A percentile compares a stretch with the other conserved stretches of the same genome.
phyloP scores from a whole-genome alignment of 1,140 invertebrate species.

The Nephotettix cincticeps region DNA sequence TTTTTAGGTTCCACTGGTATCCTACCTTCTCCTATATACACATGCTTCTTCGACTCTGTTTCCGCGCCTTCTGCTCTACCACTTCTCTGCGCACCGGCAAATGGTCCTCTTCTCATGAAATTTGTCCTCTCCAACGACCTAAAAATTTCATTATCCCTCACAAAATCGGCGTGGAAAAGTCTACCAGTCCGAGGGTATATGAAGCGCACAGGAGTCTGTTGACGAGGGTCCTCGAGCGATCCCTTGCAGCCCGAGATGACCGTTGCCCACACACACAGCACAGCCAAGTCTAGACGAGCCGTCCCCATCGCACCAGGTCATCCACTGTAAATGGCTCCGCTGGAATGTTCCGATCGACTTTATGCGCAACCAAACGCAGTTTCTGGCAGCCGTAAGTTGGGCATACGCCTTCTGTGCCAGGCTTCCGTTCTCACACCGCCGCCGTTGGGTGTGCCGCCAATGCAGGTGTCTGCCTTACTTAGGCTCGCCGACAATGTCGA shows the following conservation, averaged over 20 bases:
- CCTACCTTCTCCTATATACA: not conserved
- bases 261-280: not conserved
- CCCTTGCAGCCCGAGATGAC: not conserved
- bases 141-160: conserved; percentile 16
- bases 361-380: conserved; percentile 1
- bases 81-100: not conserved
- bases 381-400: not conserved
- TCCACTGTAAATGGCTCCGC: not conserved
- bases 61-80: not conserved
- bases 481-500: too few relatives aligned
- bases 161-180: conserved; percentile 1
- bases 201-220: not conserved
- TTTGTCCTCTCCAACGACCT: conserved; percentile 5
- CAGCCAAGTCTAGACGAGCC: not conserved
- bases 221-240: not conserved
- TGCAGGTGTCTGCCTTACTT: too few relatives aligned
- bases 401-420: not conserved
- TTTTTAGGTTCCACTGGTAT: not conserved
- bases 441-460: too few relatives aligned
- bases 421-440: not conserved
- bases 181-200: not conserved
- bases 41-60: conserved; percentile 1
- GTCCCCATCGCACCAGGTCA: not conserved
- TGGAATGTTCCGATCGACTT: not conserved
- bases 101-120: conserved; percentile 13